Evolutionary conservation across 2,113 vertebrate species (phyloP), one percentile per base, ranked within the genome.

Genomic region (Papio anubis): DNA sequence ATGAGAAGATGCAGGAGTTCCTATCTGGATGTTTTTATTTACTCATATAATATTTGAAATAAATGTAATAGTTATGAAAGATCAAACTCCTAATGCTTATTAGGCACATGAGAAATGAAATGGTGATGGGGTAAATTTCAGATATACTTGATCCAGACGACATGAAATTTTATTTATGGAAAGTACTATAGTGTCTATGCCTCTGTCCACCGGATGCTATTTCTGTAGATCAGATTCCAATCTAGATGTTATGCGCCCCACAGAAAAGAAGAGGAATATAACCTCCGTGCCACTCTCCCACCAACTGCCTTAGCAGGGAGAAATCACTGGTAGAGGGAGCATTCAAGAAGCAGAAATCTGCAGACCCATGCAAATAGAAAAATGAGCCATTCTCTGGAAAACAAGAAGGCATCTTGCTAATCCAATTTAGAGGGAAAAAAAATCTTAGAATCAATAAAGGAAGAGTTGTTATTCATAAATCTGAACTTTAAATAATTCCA

Each of bases 381-480:
- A 45, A 84, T 55, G 78, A 96, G 35, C 32, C 38, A 96, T 93
- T 97, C 94, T 45, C 95, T 93, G 38, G 55, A 35, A 90, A 93
- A 97, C 80, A 76, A 97, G 57, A 94, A 88, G 38, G 79, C 52
- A 91, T 94, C 72, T 82, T 86, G 45, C 55, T 88, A 66, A 88
- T 94, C 35, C 66, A 97, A 90, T 93, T 94, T 85, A 64, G 35
- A 93, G 52, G 66, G 88, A 94, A 94, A 93, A 38, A 23, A 4
- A 95, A 64, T 88, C 81, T 92, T 84, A 89, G n/a, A 87, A 92
- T 95, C 25, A 95, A 86, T 55, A 80, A 55, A 96, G 66, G 48
- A 90, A 94, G 48, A 88, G 32, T 68, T 92, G 70, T 83, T 94
- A 96, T 91, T 96, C 84, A 76, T 40, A 90, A 85, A 59, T 96